phyloP scores from a whole-genome alignment of 2,888 invertebrate genomes.

The Endomychus coccineus region DNA sequence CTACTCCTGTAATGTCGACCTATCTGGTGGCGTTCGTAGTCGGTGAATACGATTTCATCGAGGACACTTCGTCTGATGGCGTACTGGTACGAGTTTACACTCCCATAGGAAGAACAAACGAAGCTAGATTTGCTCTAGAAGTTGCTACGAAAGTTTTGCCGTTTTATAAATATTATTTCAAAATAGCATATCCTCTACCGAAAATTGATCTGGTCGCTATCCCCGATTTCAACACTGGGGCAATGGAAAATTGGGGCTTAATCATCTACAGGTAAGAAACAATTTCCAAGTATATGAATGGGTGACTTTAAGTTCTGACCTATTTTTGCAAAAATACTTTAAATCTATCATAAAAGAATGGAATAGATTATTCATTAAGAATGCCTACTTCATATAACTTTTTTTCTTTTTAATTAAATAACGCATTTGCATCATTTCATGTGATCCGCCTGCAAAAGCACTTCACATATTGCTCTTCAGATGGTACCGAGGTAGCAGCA shows the following conservation, averaged over 20 bases:
- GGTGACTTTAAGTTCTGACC: too few species aligned
- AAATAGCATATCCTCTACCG: slow-evolving; percentile 87
- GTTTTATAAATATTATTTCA: slow-evolving; percentile 90
- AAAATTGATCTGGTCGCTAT: slow-evolving; percentile 95
- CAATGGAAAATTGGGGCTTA: slow-evolving; percentile 97
- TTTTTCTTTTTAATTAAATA: too few species aligned
- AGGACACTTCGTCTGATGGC: slow-evolving; percentile 72
- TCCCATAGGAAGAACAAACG: slow-evolving; percentile 82
- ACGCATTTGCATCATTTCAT: too few species aligned
- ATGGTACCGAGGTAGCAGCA: too few species aligned
- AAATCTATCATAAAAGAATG: slow-evolving; percentile 1
- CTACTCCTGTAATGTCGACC: slow-evolving; percentile 89
- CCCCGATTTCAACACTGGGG: slow-evolving; percentile 88
- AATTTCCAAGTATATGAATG: too few species aligned
- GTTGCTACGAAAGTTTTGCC: slow-evolving; percentile 84
- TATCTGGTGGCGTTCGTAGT: slow-evolving; percentile 90
- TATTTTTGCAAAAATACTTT: too few species aligned
- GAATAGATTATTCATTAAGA: too few species aligned
- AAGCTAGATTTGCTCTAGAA: slow-evolving; percentile 84
- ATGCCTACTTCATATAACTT: too few species aligned
- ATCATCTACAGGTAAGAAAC: slow-evolving; percentile 57
- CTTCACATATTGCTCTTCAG: too few species aligned
- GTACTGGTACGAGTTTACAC: slow-evolving; percentile 75
- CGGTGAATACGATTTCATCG: slow-evolving; percentile 90
- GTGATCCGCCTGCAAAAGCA: too few species aligned